phyloP scores from a whole-genome alignment of 2,888 invertebrate genomes.

The Drosophila prostipennis region DNA sequence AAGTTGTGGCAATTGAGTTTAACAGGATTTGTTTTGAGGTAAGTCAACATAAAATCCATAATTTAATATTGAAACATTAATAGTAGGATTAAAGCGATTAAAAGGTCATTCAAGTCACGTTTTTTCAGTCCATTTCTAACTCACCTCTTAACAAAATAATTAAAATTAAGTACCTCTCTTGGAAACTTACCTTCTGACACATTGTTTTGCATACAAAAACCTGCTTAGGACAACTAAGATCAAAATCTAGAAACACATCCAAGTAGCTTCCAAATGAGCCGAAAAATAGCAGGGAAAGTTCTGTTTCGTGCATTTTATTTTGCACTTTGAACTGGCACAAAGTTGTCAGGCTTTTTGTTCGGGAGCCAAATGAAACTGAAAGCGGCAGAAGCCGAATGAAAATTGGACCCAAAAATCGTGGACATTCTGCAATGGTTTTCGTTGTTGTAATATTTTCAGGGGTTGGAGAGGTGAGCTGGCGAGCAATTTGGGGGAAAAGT shows the following conservation, averaged over 20 bases:
- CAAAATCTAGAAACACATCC: neutral
- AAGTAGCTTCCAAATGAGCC: slow-evolving; percentile 36
- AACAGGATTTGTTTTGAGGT: slow-evolving; percentile 7
- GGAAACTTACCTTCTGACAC: neutral
- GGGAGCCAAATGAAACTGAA: slow-evolving; percentile 29
- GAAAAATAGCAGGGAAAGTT: slow-evolving; percentile 26
- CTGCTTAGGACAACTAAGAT: slow-evolving; percentile 16
- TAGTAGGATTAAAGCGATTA: too few species aligned
- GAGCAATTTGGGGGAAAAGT: slow-evolving; percentile 43
- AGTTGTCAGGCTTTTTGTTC: slow-evolving; percentile 42
- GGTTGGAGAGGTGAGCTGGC: slow-evolving; percentile 7
- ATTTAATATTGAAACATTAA: too few species aligned
- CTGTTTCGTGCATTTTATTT: slow-evolving; percentile 34
- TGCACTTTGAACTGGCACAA: slow-evolving; percentile 41
- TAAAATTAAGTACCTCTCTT: neutral
- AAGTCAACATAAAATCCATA: neutral
- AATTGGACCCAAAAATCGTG: slow-evolving; percentile 61
- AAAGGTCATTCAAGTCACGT: too few species aligned
- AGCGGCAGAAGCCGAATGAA: slow-evolving; percentile 51
- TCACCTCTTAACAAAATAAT: neutral
- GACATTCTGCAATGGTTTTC: slow-evolving; percentile 57
- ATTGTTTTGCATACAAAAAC: slow-evolving; percentile 5
- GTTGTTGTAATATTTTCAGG: slow-evolving; percentile 23
- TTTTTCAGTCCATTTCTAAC: neutral
- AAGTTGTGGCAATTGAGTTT: slow-evolving; percentile 18